Conservation (phyloP, 2,888 invertebrate genomes). For the Drosophila pseudotakahashii region DNA sequence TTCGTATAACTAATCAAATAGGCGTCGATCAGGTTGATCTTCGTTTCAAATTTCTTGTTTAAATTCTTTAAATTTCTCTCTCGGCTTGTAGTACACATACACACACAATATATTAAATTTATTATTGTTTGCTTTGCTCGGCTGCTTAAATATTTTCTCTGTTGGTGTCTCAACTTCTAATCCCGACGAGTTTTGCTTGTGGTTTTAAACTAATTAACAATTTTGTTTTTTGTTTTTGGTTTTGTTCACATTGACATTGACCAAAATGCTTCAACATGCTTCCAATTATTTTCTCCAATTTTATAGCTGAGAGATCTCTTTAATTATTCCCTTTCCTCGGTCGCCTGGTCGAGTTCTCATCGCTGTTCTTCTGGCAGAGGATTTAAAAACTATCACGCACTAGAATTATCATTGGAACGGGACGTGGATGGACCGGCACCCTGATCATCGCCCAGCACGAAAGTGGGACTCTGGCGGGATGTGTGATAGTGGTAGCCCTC, state of each 20-base stretch:
- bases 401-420: conserved; percentile 85
- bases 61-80: conserved; percentile 71
- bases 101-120: conserved; percentile 76
- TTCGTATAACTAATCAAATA: conserved; percentile 70
- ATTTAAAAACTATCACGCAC: conserved; percentile 85
- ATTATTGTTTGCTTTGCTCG: conserved; percentile 73
- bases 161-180: conserved; percentile 44
- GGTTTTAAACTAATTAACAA: conserved; percentile 74
- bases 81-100: conserved; percentile 52
- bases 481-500: conserved; percentile 85
- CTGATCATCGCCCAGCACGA: conserved; percentile 84
- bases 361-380: conserved; percentile 74
- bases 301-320: conserved; percentile 53
- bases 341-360: conserved; percentile 33
- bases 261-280: conserved; percentile 69
- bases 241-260: conserved; percentile 60
- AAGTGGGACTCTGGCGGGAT: conserved; percentile 85
- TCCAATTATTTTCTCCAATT: conserved; percentile 41
- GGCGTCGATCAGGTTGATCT: conserved; percentile 61
- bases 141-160: conserved; percentile 61
- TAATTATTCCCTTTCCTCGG: conserved; percentile 15
- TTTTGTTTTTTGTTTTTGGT: conserved; percentile 52
- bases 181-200: conserved; percentile 52
- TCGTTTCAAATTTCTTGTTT: conserved; percentile 54
- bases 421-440: conserved; percentile 84